Evolutionary conservation across 1,140 invertebrate species (phyloP), one percentile per base, ranked within the genome.

Genomic region (Tyrophagus putrescentiae): DNA sequence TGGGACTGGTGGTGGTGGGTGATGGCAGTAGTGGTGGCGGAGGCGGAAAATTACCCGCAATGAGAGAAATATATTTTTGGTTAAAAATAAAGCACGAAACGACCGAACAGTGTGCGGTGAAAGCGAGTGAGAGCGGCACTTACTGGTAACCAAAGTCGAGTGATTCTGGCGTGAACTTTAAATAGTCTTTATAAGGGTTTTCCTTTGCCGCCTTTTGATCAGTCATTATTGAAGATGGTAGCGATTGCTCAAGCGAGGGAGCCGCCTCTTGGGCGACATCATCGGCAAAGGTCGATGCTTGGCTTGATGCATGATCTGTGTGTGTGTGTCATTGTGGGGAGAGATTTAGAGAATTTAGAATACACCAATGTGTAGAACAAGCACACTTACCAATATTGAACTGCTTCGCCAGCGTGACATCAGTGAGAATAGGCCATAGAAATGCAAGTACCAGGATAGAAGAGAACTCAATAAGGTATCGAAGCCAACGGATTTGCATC

Each of bases 1-100:
- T 79, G 70, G 84, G 79, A 74, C 85, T 89, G 25, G 21, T n/a
- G n/a, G 68, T 60, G 76, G 76, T 39, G 13, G n/a, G 36, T n/a
- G n/a, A n/a, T n/a, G n/a, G n/a, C n/a, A n/a, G n/a, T n/a, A n/a
- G n/a, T n/a, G n/a, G n/a, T n/a, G n/a, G n/a, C n/a, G n/a, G n/a
- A n/a, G n/a, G n/a, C n/a, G n/a, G n/a, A n/a, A n/a, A n/a, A n/a
- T n/a, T n/a, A n/a, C n/a, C n/a, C n/a, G n/a, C n/a, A n/a, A 48
- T 25, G 21, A 48, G 23, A 21, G 7, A 48, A 48, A 48, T 7
- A 48, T 21, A 42, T 42, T 42, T 3, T 42, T 21, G 18, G 25
- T 42, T 42, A 13, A 25, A 25, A 31, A 4, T 52, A 2, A 52
- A 29, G 21, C 4, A 44, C 44, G 28, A 4, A 36, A 3, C 23